Base-by-base conservation (phyloP, 2,888 invertebrate species). In the Calameuta pallipes region DNA sequence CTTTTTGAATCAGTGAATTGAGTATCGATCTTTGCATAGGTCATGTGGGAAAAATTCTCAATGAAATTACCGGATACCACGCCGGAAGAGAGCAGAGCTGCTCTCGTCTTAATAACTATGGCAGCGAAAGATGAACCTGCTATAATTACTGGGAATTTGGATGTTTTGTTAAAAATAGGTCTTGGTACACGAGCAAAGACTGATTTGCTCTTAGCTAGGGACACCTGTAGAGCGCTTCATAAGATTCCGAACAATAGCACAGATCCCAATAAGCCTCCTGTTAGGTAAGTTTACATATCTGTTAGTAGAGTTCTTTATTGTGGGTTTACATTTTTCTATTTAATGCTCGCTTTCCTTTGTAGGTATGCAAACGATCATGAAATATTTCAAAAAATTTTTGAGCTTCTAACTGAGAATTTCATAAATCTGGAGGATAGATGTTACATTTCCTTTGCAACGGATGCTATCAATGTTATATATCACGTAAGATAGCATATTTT, bases 1-100 rank as follows among this genome's bases (percentile, higher is more conserved):
- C 23, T 56, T 73, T 74, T 41, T 23, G 75, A 37, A 74, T 69
- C 33, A 70, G 74, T n/a, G 56, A 75, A 34, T 56, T 74, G 4
- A 56, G 23, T 56, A 23, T 9, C 2, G 23, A 56, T 23, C 56
- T 23, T 56, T 1, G 56, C 15, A 41, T 82, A 97, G 93, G 94
- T 96, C 15, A 92, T 98, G 80, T 98, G 97, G 96, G 96, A 97
- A 91, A 95, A 95, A 86, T 97, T 97, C 89, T 94, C 96, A 0
- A 93, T 95, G 86, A 95, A 96, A 88, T 92, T 94, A 15, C 94
- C 95, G 70, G 94, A 95, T 4, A 95, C 95, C 0, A 94, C 95
- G 0, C 93, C 94, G 71, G 93, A 94, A 84, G 96, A 97, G 81
- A 95, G 96, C 77, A 93, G 95, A 77, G 94, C 95, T 1, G 96